A percentile compares a stretch with the other conserved stretches of the same genome.
Evolutionary conservation across 2,888 invertebrate genomes (phyloP).

Genomic region (Carabus problematicus): DNA sequence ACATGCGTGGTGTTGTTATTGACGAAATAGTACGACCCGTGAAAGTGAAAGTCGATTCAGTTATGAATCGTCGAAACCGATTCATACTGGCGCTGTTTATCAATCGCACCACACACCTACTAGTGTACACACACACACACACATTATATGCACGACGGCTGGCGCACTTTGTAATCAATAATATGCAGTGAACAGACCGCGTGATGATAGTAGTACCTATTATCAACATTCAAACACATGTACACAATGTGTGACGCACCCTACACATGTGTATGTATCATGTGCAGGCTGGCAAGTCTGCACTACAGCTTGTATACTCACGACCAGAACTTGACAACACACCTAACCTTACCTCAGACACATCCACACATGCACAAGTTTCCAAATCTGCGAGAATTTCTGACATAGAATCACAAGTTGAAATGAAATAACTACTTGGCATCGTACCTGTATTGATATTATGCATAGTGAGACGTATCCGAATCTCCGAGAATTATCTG

Average conservation of each 20-base stretch:
- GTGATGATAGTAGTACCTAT: conserved; percentile 2
- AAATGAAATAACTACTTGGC: not conserved
- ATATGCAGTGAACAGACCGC: conserved; percentile 19
- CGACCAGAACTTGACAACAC: conserved; percentile 32
- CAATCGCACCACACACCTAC: conserved; percentile 29
- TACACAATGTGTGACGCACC: too few species aligned
- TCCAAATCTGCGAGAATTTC: not conserved
- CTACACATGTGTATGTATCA: too few species aligned
- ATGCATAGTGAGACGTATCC: conserved; percentile 56
- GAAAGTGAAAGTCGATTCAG: conserved; percentile 30
- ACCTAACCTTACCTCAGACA: conserved; percentile 36
- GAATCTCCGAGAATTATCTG: conserved; percentile 53
- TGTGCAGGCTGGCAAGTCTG: not conserved
- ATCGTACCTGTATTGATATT: conserved; percentile 54
- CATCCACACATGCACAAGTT: not conserved
- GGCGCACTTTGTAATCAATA: conserved; percentile 17
- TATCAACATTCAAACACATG: too few species aligned
- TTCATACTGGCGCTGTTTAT: conserved; percentile 32
- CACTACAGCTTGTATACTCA: not conserved
- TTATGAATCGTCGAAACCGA: conserved; percentile 34
- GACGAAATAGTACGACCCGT: conserved; percentile 26
- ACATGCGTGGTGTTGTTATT: not conserved
- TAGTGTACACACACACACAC: too few species aligned
- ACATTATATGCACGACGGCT: too few species aligned
- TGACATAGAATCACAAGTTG: too few species aligned